Conservation (phyloP, 2,113 vertebrate genomes). For the Corythornis vintsioides region DNA sequence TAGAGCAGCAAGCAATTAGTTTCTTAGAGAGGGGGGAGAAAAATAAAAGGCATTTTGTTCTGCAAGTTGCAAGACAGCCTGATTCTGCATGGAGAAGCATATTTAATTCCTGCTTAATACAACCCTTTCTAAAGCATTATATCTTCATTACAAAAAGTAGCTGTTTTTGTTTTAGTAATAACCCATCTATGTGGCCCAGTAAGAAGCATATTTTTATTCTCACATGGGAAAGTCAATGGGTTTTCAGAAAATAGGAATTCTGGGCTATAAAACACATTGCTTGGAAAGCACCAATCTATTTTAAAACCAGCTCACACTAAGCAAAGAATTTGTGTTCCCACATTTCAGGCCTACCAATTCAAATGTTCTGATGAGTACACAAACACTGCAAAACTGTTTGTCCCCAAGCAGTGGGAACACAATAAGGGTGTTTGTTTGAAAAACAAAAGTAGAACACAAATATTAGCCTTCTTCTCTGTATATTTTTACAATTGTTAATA, state of each 20-base stretch:
- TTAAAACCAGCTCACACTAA: not conserved
- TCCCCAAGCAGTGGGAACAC: not conserved
- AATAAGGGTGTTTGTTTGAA: not conserved
- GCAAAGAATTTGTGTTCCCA: not conserved
- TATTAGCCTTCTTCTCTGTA: not conserved
- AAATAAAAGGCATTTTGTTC: not conserved
- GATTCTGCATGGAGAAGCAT: not conserved
- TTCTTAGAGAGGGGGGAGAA: not conserved
- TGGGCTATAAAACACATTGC: not conserved
- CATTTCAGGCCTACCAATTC: not conserved
- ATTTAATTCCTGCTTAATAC: not conserved
- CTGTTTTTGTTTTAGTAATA: not conserved
- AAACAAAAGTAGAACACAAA: not conserved
- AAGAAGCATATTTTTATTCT: not conserved
- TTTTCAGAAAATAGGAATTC: not conserved
- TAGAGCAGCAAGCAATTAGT: not conserved
- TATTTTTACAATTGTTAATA: not conserved
- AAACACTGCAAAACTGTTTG: not conserved
- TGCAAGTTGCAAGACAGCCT: not conserved
- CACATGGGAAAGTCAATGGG: not conserved
- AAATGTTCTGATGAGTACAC: not conserved
- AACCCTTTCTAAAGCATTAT: not conserved
- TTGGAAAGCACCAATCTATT: not conserved
- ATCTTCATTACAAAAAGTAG: not conserved
- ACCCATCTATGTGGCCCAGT: not conserved